Conservation (phyloP, 1,140 invertebrate genomes). For the Leptinotarsa defecta region DNA sequence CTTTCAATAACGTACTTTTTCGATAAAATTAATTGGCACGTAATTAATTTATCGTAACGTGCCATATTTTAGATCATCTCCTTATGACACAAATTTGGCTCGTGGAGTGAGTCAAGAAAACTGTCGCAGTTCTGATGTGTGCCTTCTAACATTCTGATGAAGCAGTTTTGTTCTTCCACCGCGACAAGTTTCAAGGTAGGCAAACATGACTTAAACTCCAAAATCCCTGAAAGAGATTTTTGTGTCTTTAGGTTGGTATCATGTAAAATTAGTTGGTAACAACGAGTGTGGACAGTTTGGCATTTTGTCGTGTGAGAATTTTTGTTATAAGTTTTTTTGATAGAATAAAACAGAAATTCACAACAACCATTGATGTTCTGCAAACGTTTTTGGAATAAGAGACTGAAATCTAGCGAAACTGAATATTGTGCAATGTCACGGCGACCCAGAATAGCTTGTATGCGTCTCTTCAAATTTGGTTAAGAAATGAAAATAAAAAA, state of each 20-base stretch:
- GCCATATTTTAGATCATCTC: no score
- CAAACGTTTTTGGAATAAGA: slow-evolving; percentile 35
- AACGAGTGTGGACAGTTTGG: slow-evolving; percentile 57
- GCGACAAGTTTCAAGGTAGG: no score
- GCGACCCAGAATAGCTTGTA: slow-evolving; percentile 41
- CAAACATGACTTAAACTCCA: no score
- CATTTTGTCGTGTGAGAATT: slow-evolving; percentile 58
- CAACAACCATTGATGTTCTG: slow-evolving; percentile 46
- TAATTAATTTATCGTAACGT: no score
- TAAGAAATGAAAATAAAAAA: slow-evolving; percentile 56
- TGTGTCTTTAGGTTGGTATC: slow-evolving; percentile 30
- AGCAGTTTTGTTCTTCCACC: no score
- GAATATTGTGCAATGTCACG: slow-evolving; percentile 43
- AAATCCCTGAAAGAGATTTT: slow-evolving; percentile 35
- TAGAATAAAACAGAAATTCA: slow-evolving; percentile 47
- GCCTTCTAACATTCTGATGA: no score
- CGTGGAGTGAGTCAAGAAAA: no score
- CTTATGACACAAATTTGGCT: no score
- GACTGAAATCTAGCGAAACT: slow-evolving; percentile 39
- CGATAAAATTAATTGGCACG: no score
- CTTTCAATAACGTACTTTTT: no score
- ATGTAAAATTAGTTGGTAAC: slow-evolving; percentile 50
- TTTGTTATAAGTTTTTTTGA: slow-evolving; percentile 55
- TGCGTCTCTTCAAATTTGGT: slow-evolving; percentile 54
- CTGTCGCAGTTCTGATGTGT: no score